Evolutionary conservation across 2,888 invertebrate species (phyloP).

Genomic region (Cataglyphis livida): DNA sequence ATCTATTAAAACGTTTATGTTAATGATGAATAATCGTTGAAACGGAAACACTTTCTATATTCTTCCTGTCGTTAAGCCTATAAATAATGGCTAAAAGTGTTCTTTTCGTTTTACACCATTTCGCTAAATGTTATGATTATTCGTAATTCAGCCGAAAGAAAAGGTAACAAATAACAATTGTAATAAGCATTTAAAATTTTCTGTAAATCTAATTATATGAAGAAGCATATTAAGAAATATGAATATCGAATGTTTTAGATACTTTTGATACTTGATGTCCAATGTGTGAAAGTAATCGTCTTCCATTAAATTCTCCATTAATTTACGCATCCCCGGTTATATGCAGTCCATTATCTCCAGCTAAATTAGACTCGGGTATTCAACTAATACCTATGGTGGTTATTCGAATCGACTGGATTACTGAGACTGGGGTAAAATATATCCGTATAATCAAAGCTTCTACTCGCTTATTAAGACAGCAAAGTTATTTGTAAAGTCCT

Average conservation of each 20-base stretch:
- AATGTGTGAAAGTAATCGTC: conserved; percentile 4
- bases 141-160: conserved; percentile 14
- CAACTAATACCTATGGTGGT: conserved; percentile 20
- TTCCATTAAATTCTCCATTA: conserved; percentile 6
- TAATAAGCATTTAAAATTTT: conserved; percentile 14
- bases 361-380: conserved; percentile 16
- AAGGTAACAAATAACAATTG: conserved; percentile 17
- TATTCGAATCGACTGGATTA: conserved; percentile 28
- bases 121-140: conserved; percentile 21
- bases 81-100: conserved; percentile 17
- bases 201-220: neutral
- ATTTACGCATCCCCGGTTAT: neutral
- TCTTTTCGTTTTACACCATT: conserved; percentile 12
- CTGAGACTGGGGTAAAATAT: conserved; percentile 2
- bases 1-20: neutral
- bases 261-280: neutral
- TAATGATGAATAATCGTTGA: neutral
- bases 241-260: neutral
- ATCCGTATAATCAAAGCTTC: neutral
- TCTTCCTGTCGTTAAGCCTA: conserved; percentile 9
- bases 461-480: neutral
- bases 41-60: neutral
- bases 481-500: neutral
- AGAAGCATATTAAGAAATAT: neutral
- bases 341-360: conserved; percentile 25